Evolutionary conservation across 2,888 invertebrate species (phyloP), one percentile per base, ranked within the genome.

Genomic region (Trachelus stipa): DNA sequence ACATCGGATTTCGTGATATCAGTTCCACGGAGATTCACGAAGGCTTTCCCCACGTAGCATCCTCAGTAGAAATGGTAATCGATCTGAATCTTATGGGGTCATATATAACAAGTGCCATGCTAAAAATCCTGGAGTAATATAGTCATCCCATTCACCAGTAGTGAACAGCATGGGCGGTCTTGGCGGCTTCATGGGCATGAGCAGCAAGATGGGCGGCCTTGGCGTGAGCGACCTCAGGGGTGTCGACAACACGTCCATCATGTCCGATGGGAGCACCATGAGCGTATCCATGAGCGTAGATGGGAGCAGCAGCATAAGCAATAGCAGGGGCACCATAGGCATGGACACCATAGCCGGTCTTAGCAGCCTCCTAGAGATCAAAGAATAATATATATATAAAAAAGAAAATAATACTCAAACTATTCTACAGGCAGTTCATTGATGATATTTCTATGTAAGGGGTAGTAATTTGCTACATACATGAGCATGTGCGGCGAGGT

Each of bases 401-500:
- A 30, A 30, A 15, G 1, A 33, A 31, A 15, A 71, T 2, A 71
- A 9, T 33, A n/a, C 11, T 37, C 34, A 76, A 69, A 76, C 9
- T 23, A 76, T 30, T 3, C 30, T 37, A 34, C 31, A 76, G 40
- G 30, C 0, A 34, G 11, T n/a, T 76, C 12, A 73, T 73, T 31
- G 31, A 12, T 33, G 35, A 23, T 34, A 71, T n/a, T 69, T 71
- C 12, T 35, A 71, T 23, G 33, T 37, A 15, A 34, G 33, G 11
- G 33, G 15, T 68, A 12, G 23, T 35, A 68, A 69, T 23, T 74
- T 68, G 34, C 34, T 34, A 76, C 73, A 40, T 73, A 84, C 84
- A 77, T 84, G 81, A 34, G 88, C 88, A 76, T 87, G 87, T 68
- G 87, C 88, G 34, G 87, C 88, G 15, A 88, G 84, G 81, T 90